Evolutionary conservation across 2,797 vertebrate genomes (phyloP), one percentile per base, ranked within the genome.

Genomic region (Rhinichthys osculus): DNA sequence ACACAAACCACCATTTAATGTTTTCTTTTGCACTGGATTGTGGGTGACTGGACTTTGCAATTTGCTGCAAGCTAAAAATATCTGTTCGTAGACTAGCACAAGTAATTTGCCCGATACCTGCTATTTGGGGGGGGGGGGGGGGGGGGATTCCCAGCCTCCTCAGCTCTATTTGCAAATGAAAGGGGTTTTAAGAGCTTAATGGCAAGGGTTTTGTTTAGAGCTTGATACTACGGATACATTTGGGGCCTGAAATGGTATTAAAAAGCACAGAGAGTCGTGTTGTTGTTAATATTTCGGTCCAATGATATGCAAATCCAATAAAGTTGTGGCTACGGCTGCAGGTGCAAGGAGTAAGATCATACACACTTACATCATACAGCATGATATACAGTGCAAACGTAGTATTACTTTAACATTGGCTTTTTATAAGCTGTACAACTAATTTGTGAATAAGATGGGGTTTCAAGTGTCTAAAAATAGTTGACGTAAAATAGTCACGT

Each of bases 81-180:
- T 14, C 64, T 69, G 38, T 52, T 67, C 30, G 9, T 14, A 42
- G 23, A 30, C 44, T 27, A 47, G 40, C 33, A 4, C 27, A 67
- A 19, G 35, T 82, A 76, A 89, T 86, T 71, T 82, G 27, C 66
- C 50, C 27, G 82, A 88, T 88, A 86, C 78, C 88, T 85, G 84
- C 64, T 38, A 83, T 9, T 33, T 11, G 9, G 2, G 52, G 7
- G 2, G 72, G 69, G 62, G 84, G 8, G 83, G 86, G 85, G 64
- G 76, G 71, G 78, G 23, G 47, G 27, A 42, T 11, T 52, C 74
- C 66, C 54, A 17, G 50, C 44, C 59, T 27, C 85, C 57, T 52
- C 74, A 50, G 21, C 42, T 67, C 52, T 50, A 89, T 91, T 90
- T 88, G 81, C 91, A 92, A 78, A 69, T 91, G 88, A 92, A 92